Evolutionary conservation across 2,888 invertebrate genomes (phyloP), one percentile per base, ranked within the genome.

Genomic region (Agrenia bidenticulata): DNA sequence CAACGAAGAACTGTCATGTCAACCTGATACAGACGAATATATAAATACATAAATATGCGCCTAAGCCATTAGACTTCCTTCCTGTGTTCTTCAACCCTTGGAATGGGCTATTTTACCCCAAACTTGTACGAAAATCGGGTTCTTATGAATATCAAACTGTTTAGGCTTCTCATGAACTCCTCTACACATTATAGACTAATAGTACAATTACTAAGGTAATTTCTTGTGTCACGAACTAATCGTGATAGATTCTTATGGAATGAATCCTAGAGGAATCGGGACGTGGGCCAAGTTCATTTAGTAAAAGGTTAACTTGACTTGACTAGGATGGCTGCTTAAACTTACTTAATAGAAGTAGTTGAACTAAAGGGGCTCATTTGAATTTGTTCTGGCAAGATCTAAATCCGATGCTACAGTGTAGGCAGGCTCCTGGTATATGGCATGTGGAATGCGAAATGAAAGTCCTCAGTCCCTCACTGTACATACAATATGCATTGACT

Each of bases 1-100:
- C 63, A 56, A 67, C 64, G 67, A 19, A 67, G 63, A 55, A 63
- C 49, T 64, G 59, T 59, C 59, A 56, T 64, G 59, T 58, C 54
- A 53, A n/a, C 24, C 17, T 45, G 45, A 5, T 45, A 45, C 19
- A 45, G 15, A 5, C 9, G 15, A 17, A 45, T 45, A 19, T 15
- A 45, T 15, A 9, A 45, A 19, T 19, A 15, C n/a, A n/a, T 45
- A 17, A 19, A n/a, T 45, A 45, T 11, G 15, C 7, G 39, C 15
- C 45, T 45, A 15, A 5, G 45, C 4, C 15, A 45, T 5, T 45
- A 45, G n/a, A 45, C 19, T 45, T 45, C n/a, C 45, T 45, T 15
- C 45, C 45, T 45, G 45, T 45, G 9, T 45, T 17, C 15, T 45
- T 32, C 4, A 32, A 11, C 32, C 4, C 32, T n/a, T n/a, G n/a